phyloP scores from a whole-genome alignment of 2,888 invertebrate genomes.

The Dyspetes luteomarginatus region DNA sequence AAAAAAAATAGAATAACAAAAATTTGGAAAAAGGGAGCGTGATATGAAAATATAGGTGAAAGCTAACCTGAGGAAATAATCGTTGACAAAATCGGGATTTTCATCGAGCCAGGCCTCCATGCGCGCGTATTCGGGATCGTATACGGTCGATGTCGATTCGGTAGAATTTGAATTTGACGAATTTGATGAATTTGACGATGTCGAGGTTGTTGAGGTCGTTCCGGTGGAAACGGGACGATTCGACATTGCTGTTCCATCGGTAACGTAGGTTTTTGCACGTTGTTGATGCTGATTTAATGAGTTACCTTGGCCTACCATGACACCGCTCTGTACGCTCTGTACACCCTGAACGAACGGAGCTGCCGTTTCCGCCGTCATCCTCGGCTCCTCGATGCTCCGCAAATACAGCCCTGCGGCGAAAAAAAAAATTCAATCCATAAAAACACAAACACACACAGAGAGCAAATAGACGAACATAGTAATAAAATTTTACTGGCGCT shows the following conservation, averaged over 20 bases:
- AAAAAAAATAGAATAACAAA: no score
- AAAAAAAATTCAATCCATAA: not conserved
- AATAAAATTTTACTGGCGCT: not conserved
- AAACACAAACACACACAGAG: not conserved
- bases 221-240: constrained; percentile 81
- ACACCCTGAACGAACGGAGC: constrained; percentile 87
- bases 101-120: constrained; percentile 99
- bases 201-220: constrained; percentile 73
- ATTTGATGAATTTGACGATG: constrained; percentile 55
- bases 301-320: constrained; percentile 74
- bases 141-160: constrained; percentile 83
- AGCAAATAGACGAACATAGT: not conserved
- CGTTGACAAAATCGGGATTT: constrained; percentile 97
- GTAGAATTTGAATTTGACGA: constrained; percentile 71
- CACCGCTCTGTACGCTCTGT: constrained; percentile 85
- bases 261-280: constrained; percentile 71
- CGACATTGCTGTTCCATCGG: constrained; percentile 25
- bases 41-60: not conserved
- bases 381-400: constrained; percentile 93
- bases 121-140: constrained; percentile 94
- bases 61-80: constrained; percentile 94
- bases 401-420: constrained; percentile 90
- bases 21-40: not conserved
- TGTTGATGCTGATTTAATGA: constrained; percentile 74
- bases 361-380: constrained; percentile 88